Conservation (phyloP, 1,140 invertebrate species). For the Drosophila kohkoa region DNA sequence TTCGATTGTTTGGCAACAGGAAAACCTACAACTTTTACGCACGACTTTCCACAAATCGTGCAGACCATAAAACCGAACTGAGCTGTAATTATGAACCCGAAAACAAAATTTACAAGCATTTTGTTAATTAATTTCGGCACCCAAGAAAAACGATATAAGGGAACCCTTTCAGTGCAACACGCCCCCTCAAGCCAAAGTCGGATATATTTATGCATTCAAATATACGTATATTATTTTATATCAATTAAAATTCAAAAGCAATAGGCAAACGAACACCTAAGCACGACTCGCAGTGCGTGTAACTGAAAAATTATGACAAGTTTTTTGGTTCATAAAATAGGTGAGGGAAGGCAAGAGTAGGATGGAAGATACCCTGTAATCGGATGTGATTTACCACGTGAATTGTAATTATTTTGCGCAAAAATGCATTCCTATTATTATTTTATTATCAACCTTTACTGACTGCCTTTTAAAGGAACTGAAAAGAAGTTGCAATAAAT, state of each 20-base stretch:
- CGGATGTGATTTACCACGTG: no score
- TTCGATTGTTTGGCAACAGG: conserved; percentile 39
- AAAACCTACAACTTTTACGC: conserved; percentile 31
- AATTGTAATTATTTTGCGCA: no score
- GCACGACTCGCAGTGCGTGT: conserved; percentile 64
- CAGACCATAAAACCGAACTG: conserved; percentile 21
- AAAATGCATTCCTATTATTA: no score
- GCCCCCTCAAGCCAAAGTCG: conserved; percentile 22
- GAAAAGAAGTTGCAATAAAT: no score
- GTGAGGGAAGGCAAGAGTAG: neutral
- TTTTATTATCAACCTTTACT: neutral
- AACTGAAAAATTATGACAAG: conserved; percentile 39
- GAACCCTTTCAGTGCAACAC: conserved; percentile 51
- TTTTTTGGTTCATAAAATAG: conserved; percentile 9
- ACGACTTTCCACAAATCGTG: conserved; percentile 65
- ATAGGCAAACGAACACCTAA: conserved; percentile 27
- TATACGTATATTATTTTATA: conserved; percentile 51
- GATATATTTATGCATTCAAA: conserved; percentile 20
- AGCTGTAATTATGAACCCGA: conserved; percentile 65
- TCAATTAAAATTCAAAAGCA: conserved; percentile 68
- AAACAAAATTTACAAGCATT: conserved; percentile 64
- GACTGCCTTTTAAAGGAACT: neutral
- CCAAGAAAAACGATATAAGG: conserved; percentile 12
- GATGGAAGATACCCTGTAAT: neutral
- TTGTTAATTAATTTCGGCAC: conserved; percentile 78